Base-by-base conservation (phyloP, 2,888 invertebrate genomes). In the Loripinus fragilis region DNA sequence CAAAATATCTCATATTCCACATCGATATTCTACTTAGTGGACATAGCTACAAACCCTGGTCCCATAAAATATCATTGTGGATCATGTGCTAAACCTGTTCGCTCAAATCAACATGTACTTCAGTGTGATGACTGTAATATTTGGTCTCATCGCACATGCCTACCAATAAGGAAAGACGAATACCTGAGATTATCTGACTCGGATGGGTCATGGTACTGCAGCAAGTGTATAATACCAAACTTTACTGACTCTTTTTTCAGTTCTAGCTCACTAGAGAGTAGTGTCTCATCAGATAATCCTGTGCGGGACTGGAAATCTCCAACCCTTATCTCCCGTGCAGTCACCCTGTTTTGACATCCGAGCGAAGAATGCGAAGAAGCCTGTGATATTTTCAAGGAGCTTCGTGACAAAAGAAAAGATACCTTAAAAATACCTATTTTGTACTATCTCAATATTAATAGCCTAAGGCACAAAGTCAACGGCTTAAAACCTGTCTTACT, bases 301-400 rank as follows among this genome's bases (percentile, higher is more conserved):
- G 5, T 60, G 60, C 15, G 33, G 2, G 30, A 15, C 33, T 3
- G 3, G 25, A 3, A 20, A 60, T 33, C 28, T 2, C 52, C 28
- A 5, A 8, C 25, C 2, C 25, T 3, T 52, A 25, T 12, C 60
- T 5, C 52, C 52, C 7, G 33, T 60, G 12, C 33, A 30, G 20
- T 60, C 60, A 33, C 60, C 28, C 3, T 15, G 20, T 17, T 17
- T 33, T 3, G 3, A 12, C 5, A 23, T 8, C 3, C 33, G 33
- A 20, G 33, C 23, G 5, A 30, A 3, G 60, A 33, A 2, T 1
- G 33, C 17, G 60, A 60, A 8, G 60, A 60, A 33, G 33, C 5
- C 33, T 60, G 60, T 66, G 66, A 41, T 23, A 66, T 66, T 66
- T 66, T 66, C 38, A 66, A 38, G 41, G 66, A 69, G 38, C 42